phyloP scores from a whole-genome alignment of 2,113 vertebrate genomes.

The Chrysochloris asiatica region DNA sequence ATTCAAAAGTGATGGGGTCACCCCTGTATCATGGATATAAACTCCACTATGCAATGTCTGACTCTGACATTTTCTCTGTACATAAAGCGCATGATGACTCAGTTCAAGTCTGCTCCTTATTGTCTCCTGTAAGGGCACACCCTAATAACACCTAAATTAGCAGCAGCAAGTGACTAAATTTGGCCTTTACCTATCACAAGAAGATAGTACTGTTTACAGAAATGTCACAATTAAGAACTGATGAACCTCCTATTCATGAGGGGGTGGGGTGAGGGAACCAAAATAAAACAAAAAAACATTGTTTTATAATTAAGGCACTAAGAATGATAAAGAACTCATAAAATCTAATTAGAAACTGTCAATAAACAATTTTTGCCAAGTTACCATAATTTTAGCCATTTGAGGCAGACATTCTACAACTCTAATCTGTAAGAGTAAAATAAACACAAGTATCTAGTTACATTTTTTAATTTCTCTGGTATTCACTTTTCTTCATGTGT shows the following conservation, averaged over 20 bases:
- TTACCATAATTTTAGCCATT: slow-evolving; percentile 23
- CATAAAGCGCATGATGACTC: background rate
- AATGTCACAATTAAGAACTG: background rate
- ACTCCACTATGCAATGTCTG: slow-evolving; percentile 19
- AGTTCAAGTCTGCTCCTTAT: slow-evolving; percentile 6
- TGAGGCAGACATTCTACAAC: background rate
- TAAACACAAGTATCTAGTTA: slow-evolving; percentile 17
- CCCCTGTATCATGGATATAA: background rate
- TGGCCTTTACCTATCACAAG: slow-evolving; percentile 30
- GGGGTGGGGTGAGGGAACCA: background rate
- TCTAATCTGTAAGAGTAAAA: slow-evolving; percentile 1
- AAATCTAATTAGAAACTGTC: slow-evolving; percentile 32
- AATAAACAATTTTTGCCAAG: slow-evolving; percentile 2
- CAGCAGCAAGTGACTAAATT: background rate
- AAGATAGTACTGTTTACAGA: background rate
- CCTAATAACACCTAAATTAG: background rate
- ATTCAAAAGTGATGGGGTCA: slow-evolving; percentile 40
- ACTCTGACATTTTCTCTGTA: slow-evolving; percentile 46
- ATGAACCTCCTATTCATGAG: slow-evolving; percentile 18
- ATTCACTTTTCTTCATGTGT: slow-evolving; percentile 42
- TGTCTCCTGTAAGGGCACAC: background rate
- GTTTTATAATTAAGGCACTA: slow-evolving; percentile 26
- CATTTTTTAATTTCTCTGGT: slow-evolving; percentile 18
- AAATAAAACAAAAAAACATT: background rate
- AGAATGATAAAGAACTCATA: slow-evolving; percentile 16